Evolutionary conservation across 2,797 vertebrate species (phyloP).

Genomic region (Telmatherina bonti): DNA sequence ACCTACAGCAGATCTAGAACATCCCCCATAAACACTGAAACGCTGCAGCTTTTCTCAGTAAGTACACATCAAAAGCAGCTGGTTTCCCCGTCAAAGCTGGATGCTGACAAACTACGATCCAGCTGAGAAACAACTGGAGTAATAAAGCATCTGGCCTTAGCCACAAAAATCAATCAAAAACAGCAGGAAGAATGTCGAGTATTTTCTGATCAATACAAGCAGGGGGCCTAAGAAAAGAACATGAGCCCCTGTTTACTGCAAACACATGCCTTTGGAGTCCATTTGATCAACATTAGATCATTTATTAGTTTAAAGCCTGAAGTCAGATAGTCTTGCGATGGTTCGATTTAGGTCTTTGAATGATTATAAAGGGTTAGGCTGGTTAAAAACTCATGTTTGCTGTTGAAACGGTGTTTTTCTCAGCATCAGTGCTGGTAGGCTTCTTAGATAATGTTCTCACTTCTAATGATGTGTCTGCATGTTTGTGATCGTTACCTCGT

Average conservation of each 20-base stretch:
- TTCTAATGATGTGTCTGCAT: no score
- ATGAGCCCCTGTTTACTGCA: conserved; percentile 4
- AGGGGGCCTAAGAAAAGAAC: conserved; percentile 13
- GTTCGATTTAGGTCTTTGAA: no score
- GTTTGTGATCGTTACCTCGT: no score
- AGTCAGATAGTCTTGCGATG: no score
- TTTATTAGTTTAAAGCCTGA: not conserved
- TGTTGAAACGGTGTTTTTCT: no score
- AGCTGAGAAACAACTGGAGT: conserved; percentile 15
- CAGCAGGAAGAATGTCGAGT: conserved; percentile 4
- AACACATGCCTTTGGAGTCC: not conserved
- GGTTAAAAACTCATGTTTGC: no score
- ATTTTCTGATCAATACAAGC: conserved; percentile 46
- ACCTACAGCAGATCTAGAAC: no score
- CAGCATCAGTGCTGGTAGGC: no score
- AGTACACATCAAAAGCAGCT: not conserved
- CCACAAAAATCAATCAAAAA: conserved; percentile 11
- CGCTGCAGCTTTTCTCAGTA: not conserved
- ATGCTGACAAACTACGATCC: conserved; percentile 1
- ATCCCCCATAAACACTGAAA: not conserved
- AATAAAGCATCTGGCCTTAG: conserved; percentile 13
- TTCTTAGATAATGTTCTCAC: no score
- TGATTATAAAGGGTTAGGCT: no score
- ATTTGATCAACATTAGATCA: not conserved
- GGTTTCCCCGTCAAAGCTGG: not conserved